Conservation (phyloP, 2,888 invertebrate species). For the Cephonodes hylas region DNA sequence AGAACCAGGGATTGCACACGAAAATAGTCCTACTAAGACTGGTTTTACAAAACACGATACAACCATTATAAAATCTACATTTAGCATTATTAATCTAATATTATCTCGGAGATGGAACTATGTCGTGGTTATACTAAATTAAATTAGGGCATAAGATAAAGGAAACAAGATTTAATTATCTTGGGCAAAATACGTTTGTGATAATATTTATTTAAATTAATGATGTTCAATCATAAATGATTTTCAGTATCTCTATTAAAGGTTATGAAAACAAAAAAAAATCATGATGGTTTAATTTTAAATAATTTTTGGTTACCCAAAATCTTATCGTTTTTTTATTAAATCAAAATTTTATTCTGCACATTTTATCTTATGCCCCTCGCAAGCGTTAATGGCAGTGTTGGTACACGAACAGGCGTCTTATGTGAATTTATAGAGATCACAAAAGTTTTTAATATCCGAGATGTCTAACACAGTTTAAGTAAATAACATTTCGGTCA, state of each 20-base stretch:
- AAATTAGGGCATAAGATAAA: constrained; percentile 6
- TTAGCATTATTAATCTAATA: background rate
- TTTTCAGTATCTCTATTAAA: no score
- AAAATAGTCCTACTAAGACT: constrained; percentile 1
- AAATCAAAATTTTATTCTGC: background rate
- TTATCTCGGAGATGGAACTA: constrained; percentile 8
- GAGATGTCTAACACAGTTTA: constrained; percentile 31
- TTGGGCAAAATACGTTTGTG: background rate
- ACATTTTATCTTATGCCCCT: background rate
- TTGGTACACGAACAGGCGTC: constrained; percentile 1
- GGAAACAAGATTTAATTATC: background rate
- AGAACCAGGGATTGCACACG: constrained; percentile 27
- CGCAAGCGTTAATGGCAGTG: constrained; percentile 4
- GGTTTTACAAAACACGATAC: constrained; percentile 6
- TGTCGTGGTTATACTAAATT: background rate
- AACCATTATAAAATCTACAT: constrained; percentile 14
- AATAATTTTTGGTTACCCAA: no score
- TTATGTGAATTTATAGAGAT: constrained; percentile 1
- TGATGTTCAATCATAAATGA: no score
- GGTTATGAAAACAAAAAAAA: no score
- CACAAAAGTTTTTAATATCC: constrained; percentile 15
- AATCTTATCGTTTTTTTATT: no score
- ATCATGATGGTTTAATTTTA: no score
- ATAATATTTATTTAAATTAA: no score
- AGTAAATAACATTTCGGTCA: constrained; percentile 23